A percentile compares a stretch with the other conserved stretches of the same genome.
These are phyloP conservation scores for Rallus limicola DNA, from an alignment of 2,113 vertebrate species.

Conservation along the genomic window DNA sequence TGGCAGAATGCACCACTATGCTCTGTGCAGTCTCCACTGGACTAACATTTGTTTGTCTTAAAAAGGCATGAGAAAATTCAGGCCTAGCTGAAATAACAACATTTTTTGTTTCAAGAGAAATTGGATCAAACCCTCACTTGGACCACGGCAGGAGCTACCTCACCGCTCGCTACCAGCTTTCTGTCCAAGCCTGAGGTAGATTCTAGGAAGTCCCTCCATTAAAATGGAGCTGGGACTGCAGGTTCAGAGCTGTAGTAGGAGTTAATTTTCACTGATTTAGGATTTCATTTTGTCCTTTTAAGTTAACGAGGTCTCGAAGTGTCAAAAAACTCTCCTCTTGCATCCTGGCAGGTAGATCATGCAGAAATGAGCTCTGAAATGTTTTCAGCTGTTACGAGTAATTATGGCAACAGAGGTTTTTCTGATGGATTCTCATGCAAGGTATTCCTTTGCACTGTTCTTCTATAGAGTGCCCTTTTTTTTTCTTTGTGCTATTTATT, in stretches of 20 bases:
- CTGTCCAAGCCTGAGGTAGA: neutral
- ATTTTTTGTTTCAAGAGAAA: neutral
- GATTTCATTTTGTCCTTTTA: neutral
- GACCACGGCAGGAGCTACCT: neutral
- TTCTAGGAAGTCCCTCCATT: neutral
- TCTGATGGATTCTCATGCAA: neutral
- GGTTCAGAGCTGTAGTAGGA: neutral
- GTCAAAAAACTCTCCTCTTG: neutral
- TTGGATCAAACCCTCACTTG: neutral
- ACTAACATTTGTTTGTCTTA: neutral
- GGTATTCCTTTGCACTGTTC: neutral
- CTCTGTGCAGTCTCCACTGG: accelerated
- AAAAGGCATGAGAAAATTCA: neutral
- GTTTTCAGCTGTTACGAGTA: neutral
- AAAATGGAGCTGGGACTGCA: neutral
- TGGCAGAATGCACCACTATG: neutral
- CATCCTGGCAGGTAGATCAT: neutral
- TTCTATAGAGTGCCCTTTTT: neutral
- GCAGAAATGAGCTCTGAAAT: neutral
- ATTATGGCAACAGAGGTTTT: neutral
- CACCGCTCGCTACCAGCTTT: neutral
- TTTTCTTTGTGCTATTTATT: neutral
- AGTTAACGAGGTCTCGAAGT: neutral
- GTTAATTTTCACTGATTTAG: neutral
- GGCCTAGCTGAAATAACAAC: neutral